Conservation (phyloP, 2,113 vertebrate species). For the Elephantulus edwardii region DNA sequence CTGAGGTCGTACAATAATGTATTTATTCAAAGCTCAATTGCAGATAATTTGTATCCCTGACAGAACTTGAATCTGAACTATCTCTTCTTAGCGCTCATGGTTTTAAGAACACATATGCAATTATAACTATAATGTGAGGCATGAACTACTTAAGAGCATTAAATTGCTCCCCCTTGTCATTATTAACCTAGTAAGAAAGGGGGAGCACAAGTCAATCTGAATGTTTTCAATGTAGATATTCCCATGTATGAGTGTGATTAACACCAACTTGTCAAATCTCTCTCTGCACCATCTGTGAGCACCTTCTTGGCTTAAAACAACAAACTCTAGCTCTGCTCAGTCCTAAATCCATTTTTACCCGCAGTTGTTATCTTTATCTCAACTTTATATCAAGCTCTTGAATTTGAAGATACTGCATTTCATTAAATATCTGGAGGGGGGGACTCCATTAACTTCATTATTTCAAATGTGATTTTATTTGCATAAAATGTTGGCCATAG, state of each 20-base stretch:
- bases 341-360: conserved; percentile 75
- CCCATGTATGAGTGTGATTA: conserved; percentile 86
- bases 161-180: not conserved
- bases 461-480: conserved; percentile 13
- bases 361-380: conserved; percentile 71
- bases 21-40: conserved; percentile 6
- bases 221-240: conserved; percentile 80
- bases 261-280: conserved; percentile 86
- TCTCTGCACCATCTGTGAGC: conserved; percentile 87
- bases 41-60: not conserved
- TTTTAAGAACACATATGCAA: not conserved
- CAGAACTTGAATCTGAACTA: not conserved
- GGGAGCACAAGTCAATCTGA: conserved; percentile 30
- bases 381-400: conserved; percentile 55
- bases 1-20: not conserved
- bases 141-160: conserved; percentile 13
- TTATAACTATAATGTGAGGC: not conserved
- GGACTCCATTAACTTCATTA: not conserved
- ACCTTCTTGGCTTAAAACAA: conserved; percentile 85
- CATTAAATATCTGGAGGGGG: not conserved
- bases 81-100: not conserved
- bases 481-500: not conserved
- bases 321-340: conserved; percentile 76
- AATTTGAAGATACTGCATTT: conserved; percentile 44
- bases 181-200: conserved; percentile 5